Evolutionary conservation across 2,797 vertebrate genomes (phyloP), one percentile per base, ranked within the genome.

Genomic region (Yasuhikotakia modesta): DNA sequence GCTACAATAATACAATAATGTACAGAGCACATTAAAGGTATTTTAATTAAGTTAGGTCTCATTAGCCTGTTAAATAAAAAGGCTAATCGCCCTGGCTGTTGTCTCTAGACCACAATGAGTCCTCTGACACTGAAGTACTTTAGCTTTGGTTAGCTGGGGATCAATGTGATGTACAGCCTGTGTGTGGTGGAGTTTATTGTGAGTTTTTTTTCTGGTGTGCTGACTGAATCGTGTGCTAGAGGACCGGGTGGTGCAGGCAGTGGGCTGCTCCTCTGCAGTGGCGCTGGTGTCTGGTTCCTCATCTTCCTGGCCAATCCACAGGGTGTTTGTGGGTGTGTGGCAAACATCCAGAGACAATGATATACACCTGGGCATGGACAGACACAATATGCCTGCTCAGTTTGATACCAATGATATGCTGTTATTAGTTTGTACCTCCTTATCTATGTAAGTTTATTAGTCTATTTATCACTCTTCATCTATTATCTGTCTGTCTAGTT

Each of bases 171-270:
- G 92, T 96, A 96, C 90, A 90, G 93, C 83, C 86, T 95, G 84
- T 95, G 94, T n/a, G 94, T 94, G 4, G 90, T 95, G 84, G 94
- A 96, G 93, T 94, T 95, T 87, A 94, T 96, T 84, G 81, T 87
- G 78, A 93, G 94, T 72, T n/a, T 96, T 96, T 88, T 92, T 95
- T 84, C 89, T 94, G 4, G 94, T 96, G 70, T 94, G 93, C 82
- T 91, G 91, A 91, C 91, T 96, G 84, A 95, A 94, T 84, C 63
- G 80, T n/a, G 90, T 85, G 75, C 88, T 92, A 85, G 88, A 90
- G 5, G 95, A 96, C 83, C 94, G 94, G 0, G 89, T 84, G 2
- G 88, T 95, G 80, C 89, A 95, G 76, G 91, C 90, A 0, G 78
- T 74, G 0, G 95, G 73, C 89, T 96, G 82, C 58, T 94, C 85